These are phyloP conservation scores for Lasioglossum villosulum DNA, from an alignment of 2,888 invertebrate species.

Conservation along the genomic window DNA sequence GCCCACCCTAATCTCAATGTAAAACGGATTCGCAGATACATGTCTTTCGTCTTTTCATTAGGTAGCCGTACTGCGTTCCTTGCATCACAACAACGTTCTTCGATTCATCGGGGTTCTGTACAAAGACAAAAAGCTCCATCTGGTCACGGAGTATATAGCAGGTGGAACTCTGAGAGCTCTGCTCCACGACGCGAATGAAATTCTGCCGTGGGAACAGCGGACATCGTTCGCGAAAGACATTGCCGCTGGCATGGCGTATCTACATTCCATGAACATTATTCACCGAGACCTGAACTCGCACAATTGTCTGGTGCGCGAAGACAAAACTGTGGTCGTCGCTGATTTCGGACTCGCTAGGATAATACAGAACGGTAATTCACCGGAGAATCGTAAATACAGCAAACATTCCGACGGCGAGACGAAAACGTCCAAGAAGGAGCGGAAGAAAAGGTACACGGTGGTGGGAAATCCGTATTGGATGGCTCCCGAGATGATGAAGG, in stretches of 20 bases:
- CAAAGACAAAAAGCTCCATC: conserved; percentile 95
- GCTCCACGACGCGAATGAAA: conserved; percentile 90
- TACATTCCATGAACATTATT: conserved; percentile 97
- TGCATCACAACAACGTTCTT: conserved; percentile 95
- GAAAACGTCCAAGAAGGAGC: conserved; percentile 87
- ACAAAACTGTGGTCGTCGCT: conserved; percentile 96
- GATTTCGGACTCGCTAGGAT: conserved; percentile 97
- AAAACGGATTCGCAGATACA: background rate
- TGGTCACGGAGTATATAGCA: conserved; percentile 96
- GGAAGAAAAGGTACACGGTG: conserved; percentile 96
- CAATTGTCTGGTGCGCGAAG: conserved; percentile 96
- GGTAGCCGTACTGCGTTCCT: conserved; percentile 95
- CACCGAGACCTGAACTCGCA: conserved; percentile 98
- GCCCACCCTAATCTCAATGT: too few relatives aligned
- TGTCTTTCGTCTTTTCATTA: conserved; percentile 76
- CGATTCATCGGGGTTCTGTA: conserved; percentile 97
- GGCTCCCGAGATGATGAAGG: conserved; percentile 99
- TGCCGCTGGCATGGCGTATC: conserved; percentile 96
- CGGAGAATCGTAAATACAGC: conserved; percentile 81
- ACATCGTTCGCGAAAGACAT: conserved; percentile 96
- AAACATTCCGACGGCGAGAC: conserved; percentile 83
- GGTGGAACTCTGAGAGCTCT: conserved; percentile 96
- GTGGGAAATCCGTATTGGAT: conserved; percentile 99
- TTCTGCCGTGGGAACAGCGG: conserved; percentile 92
- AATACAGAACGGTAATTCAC: conserved; percentile 86